Base-by-base conservation (phyloP, 1,140 invertebrate species). In the Aphelenchoides besseyi region DNA sequence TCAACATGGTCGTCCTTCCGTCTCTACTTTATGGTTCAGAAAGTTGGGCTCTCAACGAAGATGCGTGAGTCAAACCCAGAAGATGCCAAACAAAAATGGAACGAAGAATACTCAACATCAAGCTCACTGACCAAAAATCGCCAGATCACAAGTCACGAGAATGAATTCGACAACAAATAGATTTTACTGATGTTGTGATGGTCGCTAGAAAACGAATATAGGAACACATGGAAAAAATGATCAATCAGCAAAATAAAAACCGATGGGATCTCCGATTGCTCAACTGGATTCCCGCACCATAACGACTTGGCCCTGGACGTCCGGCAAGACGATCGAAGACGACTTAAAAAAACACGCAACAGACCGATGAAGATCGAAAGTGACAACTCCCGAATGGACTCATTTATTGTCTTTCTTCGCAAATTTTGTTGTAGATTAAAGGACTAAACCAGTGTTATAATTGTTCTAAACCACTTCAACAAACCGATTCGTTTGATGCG, bases 21-120 rank as follows among this genome's bases (percentile, higher is more conserved):
- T 28, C 57, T 18, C 18, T 68, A 12, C 29, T 68, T 1, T 68
- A 68, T 69, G 67, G 57, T 2, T 2, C 1, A n/a, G 52, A 57
- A 16, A 68, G 57, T 1, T 68, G 67, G 67, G 2, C 67, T n/a
- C 37, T 68, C 1, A 68, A 54, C 26, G 16, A 68, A 68, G n/a
- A 69, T 1, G 67, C 26, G n/a, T n/a, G 2, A 69, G 2, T 1
- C 12, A n/a, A 53, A 30, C n/a, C 64, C n/a, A 12, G 9, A 2
- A 23, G 18, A 1, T 23, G 23, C 23, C 67, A 68, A 63, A 1
- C 28, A 2, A 12, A 23, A 57, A 68, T 68, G 67, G 67, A 68
- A 67, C 16, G 67, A 3, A 35, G 26, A 9, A 68, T 68, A 29
- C 62, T 68, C 1, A 35, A 35, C 2, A n/a, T 68, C 3, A 30